Base-by-base conservation (phyloP, 2,113 vertebrate genomes). In the Perca schrenkii region DNA sequence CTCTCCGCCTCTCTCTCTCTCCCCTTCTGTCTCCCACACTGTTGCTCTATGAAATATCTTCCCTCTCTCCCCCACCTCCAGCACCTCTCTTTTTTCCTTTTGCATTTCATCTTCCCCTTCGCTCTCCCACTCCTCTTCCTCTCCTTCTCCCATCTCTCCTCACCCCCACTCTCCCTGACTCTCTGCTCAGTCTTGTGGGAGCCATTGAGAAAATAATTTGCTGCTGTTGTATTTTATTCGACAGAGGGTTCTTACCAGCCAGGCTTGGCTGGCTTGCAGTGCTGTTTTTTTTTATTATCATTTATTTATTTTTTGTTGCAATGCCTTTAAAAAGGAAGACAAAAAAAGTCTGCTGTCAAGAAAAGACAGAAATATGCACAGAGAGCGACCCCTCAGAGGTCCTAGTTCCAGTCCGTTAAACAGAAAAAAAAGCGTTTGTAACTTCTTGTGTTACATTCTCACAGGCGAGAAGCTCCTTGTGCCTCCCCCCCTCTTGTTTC, bases 181-280 rank as follows among this genome's bases (percentile, higher is more conserved):
- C 76, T 53, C 80, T 64, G 64, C 46, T 28, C 70, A 52, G 82
- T 86, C 89, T 89, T 79, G 34, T 82, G 87, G 87, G 90, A 92
- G 83, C 90, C 87, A 91, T 89, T 91, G 86, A 92, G 74, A 89
- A 87, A 93, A 86, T 89, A 63, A 88, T 92, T 90, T 90, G 74
- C 88, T 86, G 83, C 74, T 86, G 81, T 81, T 90, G 83, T 77
- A 53, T 88, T 89, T 88, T 87, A 86, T 88, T 81, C 16, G 47
- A 88, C 67, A 68, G 74, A 52, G 76, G 53, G 17, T 73, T 76
- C 80, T 58, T 47, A 62, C 46, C 85, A 60, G 54, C 62, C 61
- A 54, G 76, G 72, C 60, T 60, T 11, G 74, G 62, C 65, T 79
- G 82, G 6, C 79, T 65, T 78, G 67, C 77, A 34, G n/a, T 47